Base-by-base conservation (phyloP, 2,888 invertebrate species). In the Scaptomyza reducta region DNA sequence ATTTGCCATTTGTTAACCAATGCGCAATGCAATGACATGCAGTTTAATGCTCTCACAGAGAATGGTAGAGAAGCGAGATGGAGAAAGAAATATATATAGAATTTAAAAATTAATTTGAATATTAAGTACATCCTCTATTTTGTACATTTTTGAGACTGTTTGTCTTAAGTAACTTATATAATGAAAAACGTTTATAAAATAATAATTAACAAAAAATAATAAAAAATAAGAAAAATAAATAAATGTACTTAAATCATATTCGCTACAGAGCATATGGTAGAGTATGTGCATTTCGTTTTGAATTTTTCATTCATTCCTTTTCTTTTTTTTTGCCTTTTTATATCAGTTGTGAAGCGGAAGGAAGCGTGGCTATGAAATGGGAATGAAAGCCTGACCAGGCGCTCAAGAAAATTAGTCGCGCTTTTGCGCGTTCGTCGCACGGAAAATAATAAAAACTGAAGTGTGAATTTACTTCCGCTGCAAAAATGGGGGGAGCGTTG, bases 371-470 rank as follows among this genome's bases (percentile, higher is more conserved):
- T 25, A 61, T 49, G 59, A 44, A 54, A 33, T 38, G 58, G 70
- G 64, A 68, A 50, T 54, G 61, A 53, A 57, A 44, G 31, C 11
- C 61, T 50, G 54, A 56, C 22, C 61, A 53, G 47, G 42, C 50
- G 74, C 74, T 73, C 57, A 74, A 79, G 84, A 82, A 83, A 83
- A 83, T 83, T 83, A 82, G 83, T 85, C 86, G 78, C 78, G 76
- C 76, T 79, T 76, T 79, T 67, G 59, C 76, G 65, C 70, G 69
- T 51, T 49, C 76, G 80, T 78, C 80, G 16, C 40, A 40, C 40
- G 83, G 83, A 82, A 78, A 85, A 80, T 78, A 78, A 82, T 86
- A 85, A 85, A 82, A 84, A 79, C 79, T 76, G 70, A 86, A 85
- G 83, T 80, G 86, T 82, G 80, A 84, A 84, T 84, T 82, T 82